These are phyloP conservation scores for Agrotis exclamationis DNA, from an alignment of 2,888 invertebrate genomes.

Conservation along the genomic window DNA sequence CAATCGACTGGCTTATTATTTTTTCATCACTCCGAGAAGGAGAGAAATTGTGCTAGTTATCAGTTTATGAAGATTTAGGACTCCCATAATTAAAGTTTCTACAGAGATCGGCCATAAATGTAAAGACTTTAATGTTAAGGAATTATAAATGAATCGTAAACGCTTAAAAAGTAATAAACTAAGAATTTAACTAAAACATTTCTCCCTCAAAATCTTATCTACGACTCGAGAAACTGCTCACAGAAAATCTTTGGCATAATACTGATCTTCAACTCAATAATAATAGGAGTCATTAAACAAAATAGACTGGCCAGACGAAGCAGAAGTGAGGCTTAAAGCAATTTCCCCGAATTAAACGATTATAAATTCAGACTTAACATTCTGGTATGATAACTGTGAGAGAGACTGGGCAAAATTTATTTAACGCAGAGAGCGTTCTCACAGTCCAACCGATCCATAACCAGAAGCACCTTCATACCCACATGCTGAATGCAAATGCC, in stretches of 20 bases:
- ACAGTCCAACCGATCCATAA: constrained; percentile 53
- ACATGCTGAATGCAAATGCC: constrained; percentile 78
- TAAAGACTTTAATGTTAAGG: constrained; percentile 11
- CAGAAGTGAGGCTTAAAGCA: constrained; percentile 50
- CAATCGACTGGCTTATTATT: constrained; percentile 1
- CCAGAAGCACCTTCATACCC: constrained; percentile 55
- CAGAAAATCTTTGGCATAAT: constrained; percentile 23
- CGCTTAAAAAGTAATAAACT: constrained; percentile 28
- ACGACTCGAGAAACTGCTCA: constrained; percentile 19
- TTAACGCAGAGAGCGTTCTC: constrained; percentile 41
- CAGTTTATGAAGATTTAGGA: background rate
- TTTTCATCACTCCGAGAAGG: constrained; percentile 7
- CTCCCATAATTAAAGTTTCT: constrained; percentile 3
- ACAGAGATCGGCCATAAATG: background rate
- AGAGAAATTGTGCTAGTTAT: background rate
- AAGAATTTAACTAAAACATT: constrained; percentile 29
- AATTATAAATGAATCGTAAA: constrained; percentile 33
- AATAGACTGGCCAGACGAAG: constrained; percentile 48
- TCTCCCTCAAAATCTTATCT: constrained; percentile 18
- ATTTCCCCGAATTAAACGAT: constrained; percentile 59
- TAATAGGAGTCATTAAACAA: constrained; percentile 53
- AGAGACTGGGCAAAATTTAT: constrained; percentile 59
- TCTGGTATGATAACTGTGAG: constrained; percentile 44
- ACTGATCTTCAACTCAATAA: constrained; percentile 35
- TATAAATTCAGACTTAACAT: constrained; percentile 65